Base-by-base conservation (phyloP, 1,140 invertebrate species). In the Scaptomyza montana region DNA sequence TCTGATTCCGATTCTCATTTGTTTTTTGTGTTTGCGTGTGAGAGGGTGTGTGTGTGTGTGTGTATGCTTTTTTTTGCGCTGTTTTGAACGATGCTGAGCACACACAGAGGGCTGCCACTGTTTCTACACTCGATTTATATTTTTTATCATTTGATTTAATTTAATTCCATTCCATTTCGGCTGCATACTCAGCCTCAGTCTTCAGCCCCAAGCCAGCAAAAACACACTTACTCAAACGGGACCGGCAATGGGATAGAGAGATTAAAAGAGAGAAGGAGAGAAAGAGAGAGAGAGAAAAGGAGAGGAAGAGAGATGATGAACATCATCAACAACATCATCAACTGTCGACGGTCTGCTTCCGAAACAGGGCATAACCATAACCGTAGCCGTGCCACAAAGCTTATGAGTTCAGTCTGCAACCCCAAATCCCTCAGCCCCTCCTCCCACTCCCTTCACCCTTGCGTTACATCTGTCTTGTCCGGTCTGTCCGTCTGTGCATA, bases 131-230 rank as follows among this genome's bases (percentile, higher is more conserved):
- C 82, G 82, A 86, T 87, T 87, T 87, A 89, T 87, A 89, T 87
- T 87, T 87, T 87, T 87, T 87, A 89, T 87, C 84, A 89, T 87
- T 87, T 87, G 84, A 89, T 87, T 87, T 82, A 89, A 89, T 87
- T 87, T 78, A 89, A 89, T 87, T 87, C 76, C 84, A 82, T 85
- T 85, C 62, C 81, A 86, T 81, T 81, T 80, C 63, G 78, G 78
- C 53, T 80, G 78, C 76, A 70, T 64, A 61, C 74, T 71, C 46
- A 60, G 77, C 65, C 68, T 8, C 21, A 25, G 21, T 25, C 21
- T 25, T 25, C 72, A 60, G 56, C 10, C 49, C 19, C 68, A 53
- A 60, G 45, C 43, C 57, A 19, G 46, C 33, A 19, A 45, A 55
- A 55, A 3, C 25, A 53, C 43, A 43, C 28, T 39, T 41, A 28